Percentiles rank a stretch among this genome's conserved stretches.
Evolutionary conservation across 2,797 vertebrate genomes (phyloP).

Genomic region (Mormyrops boulengeri): DNA sequence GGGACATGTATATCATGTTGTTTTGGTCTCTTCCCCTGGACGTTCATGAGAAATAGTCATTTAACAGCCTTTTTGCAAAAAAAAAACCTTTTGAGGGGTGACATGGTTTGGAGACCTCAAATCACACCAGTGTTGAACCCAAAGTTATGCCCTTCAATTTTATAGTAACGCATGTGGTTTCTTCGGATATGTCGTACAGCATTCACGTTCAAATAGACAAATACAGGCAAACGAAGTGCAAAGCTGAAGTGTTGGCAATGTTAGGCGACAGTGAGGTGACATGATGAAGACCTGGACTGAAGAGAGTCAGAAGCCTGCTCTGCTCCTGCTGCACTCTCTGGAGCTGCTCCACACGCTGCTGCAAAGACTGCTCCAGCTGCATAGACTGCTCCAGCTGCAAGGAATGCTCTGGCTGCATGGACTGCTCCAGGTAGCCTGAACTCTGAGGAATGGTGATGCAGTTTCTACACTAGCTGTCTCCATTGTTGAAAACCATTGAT

Average conservation of each 20-base stretch:
- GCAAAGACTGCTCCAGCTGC: constrained; percentile 40
- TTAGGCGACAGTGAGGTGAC: neutral
- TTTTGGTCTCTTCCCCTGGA: neutral
- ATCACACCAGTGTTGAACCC: neutral
- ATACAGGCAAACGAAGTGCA: neutral
- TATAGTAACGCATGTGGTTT: neutral
- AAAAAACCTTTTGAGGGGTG: neutral
- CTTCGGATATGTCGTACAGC: neutral
- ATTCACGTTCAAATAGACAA: neutral
- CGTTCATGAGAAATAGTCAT: neutral
- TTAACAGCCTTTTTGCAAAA: neutral
- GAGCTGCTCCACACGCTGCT: constrained; percentile 53
- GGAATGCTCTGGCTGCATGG: neutral
- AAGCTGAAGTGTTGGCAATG: neutral
- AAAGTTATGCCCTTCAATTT: neutral
- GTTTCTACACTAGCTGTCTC: neutral
- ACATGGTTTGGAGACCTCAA: neutral
- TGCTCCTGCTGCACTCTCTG: constrained; percentile 57
- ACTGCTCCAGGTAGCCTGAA: constrained; percentile 38
- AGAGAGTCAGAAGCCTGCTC: constrained; percentile 46
- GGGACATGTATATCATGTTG: neutral
- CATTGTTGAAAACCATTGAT: neutral
- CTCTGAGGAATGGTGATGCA: neutral
- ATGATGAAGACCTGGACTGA: constrained; percentile 49
- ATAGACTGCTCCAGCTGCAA: neutral